These are phyloP conservation scores for Oreochromis aureus DNA, from an alignment of 2,113 vertebrate species.

Conservation along the genomic window DNA sequence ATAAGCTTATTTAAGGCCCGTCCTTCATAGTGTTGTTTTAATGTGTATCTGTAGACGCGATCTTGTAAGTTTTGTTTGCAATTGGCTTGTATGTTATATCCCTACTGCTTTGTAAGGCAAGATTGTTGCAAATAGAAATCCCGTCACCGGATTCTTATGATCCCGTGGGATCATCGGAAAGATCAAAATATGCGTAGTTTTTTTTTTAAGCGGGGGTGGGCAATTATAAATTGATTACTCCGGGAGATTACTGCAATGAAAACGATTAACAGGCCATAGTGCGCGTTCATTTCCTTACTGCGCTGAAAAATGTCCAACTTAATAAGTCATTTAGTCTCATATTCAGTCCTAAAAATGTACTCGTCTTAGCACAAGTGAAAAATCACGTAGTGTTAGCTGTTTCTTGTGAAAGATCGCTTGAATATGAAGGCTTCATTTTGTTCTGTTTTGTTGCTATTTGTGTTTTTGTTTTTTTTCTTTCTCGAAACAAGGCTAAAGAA, in stretches of 20 bases:
- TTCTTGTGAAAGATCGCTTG: not conserved
- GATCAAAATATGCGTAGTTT: not conserved
- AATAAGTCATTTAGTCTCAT: not conserved
- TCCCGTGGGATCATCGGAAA: not conserved
- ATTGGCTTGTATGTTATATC: not conserved
- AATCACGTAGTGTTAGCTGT: not conserved
- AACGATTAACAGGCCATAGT: not conserved
- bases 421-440: not conserved
- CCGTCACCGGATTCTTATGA: not conserved
- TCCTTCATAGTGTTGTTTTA: not conserved
- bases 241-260: constrained; percentile 1
- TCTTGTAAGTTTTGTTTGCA: not conserved
- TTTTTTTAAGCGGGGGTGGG: not conserved
- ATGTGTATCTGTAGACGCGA: not conserved
- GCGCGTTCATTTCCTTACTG: not conserved
- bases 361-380: not conserved
- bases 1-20: not conserved
- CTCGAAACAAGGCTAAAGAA: not conserved
- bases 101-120: not conserved
- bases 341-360: not conserved
- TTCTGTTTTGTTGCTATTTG: not conserved
- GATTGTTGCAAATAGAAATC: not conserved
- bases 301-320: not conserved
- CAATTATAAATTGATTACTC: not conserved
- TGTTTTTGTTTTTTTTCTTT: not conserved